Conservation (phyloP, 2,888 invertebrate species). For the Schizaphis graminum region DNA sequence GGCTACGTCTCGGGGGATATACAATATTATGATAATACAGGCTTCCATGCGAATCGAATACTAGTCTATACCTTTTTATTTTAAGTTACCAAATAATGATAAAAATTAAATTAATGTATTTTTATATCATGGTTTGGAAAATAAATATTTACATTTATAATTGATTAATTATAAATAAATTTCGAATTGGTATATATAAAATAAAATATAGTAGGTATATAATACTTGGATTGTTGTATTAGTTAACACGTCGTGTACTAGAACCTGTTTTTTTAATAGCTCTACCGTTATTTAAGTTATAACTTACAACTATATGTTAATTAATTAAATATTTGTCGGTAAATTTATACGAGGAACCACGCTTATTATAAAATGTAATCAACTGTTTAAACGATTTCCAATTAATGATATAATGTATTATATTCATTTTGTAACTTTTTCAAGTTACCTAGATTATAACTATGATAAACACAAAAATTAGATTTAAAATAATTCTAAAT, state of each 20-base stretch:
- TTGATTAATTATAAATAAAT: constrained; percentile 6
- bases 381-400: constrained; percentile 8
- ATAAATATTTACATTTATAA: constrained; percentile 15
- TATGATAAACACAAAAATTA: background rate
- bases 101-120: background rate
- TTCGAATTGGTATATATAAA: background rate
- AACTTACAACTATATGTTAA: constrained; percentile 16
- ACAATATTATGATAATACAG: background rate
- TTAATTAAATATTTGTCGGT: constrained; percentile 13
- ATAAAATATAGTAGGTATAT: background rate
- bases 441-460: background rate
- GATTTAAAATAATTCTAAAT: constrained; percentile 47
- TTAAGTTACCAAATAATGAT: background rate
- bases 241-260: background rate
- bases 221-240: background rate
- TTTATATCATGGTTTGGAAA: background rate
- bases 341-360: background rate
- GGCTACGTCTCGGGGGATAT: background rate
- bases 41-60: background rate
- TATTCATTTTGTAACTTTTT: background rate
- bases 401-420: background rate
- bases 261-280: constrained; percentile 19
- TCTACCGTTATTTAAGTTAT: background rate
- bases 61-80: background rate
- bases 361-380: constrained; percentile 3